Evolutionary conservation across 2,113 vertebrate genomes (phyloP).

Genomic region (Xiphophorus hellerii): DNA sequence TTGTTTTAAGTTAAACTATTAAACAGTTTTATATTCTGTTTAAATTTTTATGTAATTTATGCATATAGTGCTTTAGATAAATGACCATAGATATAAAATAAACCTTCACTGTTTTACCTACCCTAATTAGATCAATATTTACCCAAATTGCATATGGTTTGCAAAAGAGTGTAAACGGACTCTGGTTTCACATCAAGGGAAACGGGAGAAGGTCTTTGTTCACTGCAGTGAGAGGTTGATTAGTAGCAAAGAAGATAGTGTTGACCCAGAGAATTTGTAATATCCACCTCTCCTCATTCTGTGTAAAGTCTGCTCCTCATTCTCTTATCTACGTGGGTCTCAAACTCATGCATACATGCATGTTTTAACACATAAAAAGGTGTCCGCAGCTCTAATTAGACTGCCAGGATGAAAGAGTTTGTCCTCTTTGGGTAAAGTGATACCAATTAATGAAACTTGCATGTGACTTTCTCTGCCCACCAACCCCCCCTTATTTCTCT

Average conservation of each 20-base stretch:
- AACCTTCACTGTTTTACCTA: too few species aligned
- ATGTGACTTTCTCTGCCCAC: slow-evolving; percentile 40
- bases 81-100: too few species aligned
- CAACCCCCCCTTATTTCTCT: neutral
- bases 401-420: slow-evolving; percentile 60
- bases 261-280: slow-evolving; percentile 61
- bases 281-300: neutral
- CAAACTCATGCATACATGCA: slow-evolving; percentile 25
- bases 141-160: too few species aligned
- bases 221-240: slow-evolving; percentile 38
- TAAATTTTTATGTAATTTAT: too few species aligned
- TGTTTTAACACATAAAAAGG: slow-evolving; percentile 11
- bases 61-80: too few species aligned
- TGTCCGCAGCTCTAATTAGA: slow-evolving; percentile 73
- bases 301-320: slow-evolving; percentile 23
- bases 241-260: slow-evolving; percentile 62
- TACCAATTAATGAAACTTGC: slow-evolving; percentile 75
- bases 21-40: too few species aligned
- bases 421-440: slow-evolving; percentile 56
- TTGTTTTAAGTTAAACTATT: too few species aligned
- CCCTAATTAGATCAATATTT: too few species aligned
- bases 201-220: too few species aligned
- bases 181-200: too few species aligned
- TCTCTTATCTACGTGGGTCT: slow-evolving; percentile 11
- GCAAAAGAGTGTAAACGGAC: too few species aligned